Evolutionary conservation across 2,888 invertebrate species (phyloP).

Genomic region (Chrysotoxum bicinctum): DNA sequence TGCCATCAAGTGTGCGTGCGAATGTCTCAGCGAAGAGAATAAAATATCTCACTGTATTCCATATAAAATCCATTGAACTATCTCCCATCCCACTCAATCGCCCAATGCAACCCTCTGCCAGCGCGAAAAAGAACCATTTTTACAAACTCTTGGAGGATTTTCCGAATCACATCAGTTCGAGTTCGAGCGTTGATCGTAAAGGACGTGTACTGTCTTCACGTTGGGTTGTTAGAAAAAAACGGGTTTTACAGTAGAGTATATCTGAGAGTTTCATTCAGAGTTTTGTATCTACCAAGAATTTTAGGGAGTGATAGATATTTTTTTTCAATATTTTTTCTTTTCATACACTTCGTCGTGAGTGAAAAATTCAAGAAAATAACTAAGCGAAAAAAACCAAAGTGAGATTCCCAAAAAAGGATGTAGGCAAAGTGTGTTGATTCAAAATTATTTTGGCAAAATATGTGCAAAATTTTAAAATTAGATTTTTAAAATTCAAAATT

Average conservation of each 20-base stretch:
- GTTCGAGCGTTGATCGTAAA: constrained; percentile 80
- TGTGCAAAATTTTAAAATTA: constrained; percentile 56
- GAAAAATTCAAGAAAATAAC: constrained; percentile 36
- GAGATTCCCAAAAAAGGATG: constrained; percentile 51
- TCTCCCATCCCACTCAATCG: constrained; percentile 70
- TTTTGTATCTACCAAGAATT: constrained; percentile 74
- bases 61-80: constrained; percentile 43
- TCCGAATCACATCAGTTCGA: constrained; percentile 79
- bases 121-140: constrained; percentile 59
- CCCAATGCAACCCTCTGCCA: constrained; percentile 60
- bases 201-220: constrained; percentile 79
- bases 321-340: constrained; percentile 40
- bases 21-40: constrained; percentile 53
- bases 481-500: constrained; percentile 18
- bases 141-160: constrained; percentile 65
- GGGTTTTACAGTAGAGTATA: constrained; percentile 73
- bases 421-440: constrained; percentile 34
- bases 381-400: constrained; percentile 49
- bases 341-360: constrained; percentile 56
- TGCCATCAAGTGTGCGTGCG: constrained; percentile 47
- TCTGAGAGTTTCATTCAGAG: constrained; percentile 73
- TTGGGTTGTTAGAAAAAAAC: constrained; percentile 75
- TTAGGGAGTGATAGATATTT: constrained; percentile 72
- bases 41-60: constrained; percentile 19
- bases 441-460: constrained; percentile 38